Conservation (phyloP, 2,797 vertebrate species). For the Rhynchonycteris naso region DNA sequence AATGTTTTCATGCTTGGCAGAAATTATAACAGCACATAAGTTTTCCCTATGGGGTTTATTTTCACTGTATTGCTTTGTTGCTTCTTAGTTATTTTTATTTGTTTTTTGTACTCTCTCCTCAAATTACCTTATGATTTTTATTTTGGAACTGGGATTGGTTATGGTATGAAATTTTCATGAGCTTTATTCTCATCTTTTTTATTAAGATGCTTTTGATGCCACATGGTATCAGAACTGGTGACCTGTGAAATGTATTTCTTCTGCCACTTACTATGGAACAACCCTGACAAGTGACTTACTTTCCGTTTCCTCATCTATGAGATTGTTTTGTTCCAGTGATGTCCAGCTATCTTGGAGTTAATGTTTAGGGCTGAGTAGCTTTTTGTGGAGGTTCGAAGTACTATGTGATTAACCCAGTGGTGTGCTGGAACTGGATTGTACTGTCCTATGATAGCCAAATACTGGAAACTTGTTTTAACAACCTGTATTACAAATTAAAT, state of each 20-base stretch:
- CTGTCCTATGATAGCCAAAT: not conserved
- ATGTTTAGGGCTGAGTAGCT: not conserved
- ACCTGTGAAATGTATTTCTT: slow-evolving; percentile 30
- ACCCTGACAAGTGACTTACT: not conserved
- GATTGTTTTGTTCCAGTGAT: not conserved
- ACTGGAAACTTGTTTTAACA: not conserved
- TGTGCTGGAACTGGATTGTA: not conserved
- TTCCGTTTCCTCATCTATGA: not conserved
- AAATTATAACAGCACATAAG: not conserved
- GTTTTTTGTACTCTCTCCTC: slow-evolving; percentile 16
- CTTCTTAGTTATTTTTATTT: slow-evolving; percentile 53
- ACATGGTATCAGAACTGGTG: not conserved
- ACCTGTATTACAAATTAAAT: slow-evolving; percentile 24
- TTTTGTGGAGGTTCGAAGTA: not conserved
- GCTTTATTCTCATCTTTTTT: not conserved
- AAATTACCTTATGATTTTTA: slow-evolving; percentile 46
- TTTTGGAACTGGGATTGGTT: not conserved
- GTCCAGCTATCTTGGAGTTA: not conserved
- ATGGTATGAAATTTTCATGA: not conserved
- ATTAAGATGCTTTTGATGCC: not conserved
- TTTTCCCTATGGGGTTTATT: slow-evolving; percentile 50
- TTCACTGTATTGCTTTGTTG: slow-evolving; percentile 40
- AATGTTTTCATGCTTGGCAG: slow-evolving; percentile 28
- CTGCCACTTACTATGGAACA: not conserved
- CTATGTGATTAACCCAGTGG: not conserved